Evolutionary conservation across 2,113 vertebrate genomes (phyloP).

Genomic region (Dasyurus viverrinus): DNA sequence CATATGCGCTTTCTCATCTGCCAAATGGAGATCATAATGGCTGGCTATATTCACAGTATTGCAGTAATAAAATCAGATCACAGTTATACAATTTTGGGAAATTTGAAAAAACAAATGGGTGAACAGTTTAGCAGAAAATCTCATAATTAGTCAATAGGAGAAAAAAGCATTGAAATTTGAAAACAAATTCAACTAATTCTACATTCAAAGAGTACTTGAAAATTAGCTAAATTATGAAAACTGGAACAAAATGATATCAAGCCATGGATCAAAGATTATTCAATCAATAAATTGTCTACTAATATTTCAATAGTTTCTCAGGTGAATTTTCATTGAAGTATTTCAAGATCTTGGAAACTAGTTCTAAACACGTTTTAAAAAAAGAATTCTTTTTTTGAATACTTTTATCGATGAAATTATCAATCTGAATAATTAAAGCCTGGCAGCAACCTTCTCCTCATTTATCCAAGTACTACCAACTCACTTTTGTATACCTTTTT

Average conservation of each 20-base stretch:
- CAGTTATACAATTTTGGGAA: not conserved
- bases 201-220: not conserved
- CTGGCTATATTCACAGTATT: conserved; percentile 23
- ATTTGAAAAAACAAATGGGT: not conserved
- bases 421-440: not conserved
- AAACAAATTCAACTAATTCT: not conserved
- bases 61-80: conserved; percentile 2
- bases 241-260: not conserved
- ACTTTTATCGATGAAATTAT: conserved; percentile 12
- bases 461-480: not conserved
- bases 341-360: not conserved
- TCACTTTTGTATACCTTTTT: not conserved
- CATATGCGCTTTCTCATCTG: not conserved
- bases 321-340: not conserved
- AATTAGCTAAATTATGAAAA: not conserved
- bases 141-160: not conserved
- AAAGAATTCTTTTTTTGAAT: not conserved
- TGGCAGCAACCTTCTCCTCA: not conserved
- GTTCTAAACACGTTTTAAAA: not conserved
- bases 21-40: conserved; percentile 9
- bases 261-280: not conserved
- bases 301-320: not conserved
- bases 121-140: not conserved
- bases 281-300: not conserved
- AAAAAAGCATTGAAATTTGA: not conserved